Base-by-base conservation (phyloP, 2,113 vertebrate genomes). In the Mesitornis unicolor region DNA sequence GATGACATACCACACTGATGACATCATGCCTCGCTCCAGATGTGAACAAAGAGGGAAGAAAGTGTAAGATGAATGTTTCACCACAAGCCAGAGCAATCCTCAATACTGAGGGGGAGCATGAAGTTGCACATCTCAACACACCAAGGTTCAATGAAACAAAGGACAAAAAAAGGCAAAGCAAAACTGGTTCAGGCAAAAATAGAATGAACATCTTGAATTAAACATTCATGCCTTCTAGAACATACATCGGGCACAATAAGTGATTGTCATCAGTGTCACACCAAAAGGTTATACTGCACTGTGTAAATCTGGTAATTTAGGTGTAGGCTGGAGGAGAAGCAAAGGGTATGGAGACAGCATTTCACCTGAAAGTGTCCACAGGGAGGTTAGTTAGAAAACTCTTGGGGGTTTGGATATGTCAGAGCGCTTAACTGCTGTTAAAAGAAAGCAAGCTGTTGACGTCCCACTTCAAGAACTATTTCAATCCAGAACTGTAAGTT, bases 1-100 rank as follows among this genome's bases (percentile, higher is more conserved):
- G 88, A 94, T 93, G 88, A 71, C 93, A 95, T 96, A n/a, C 69
- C 48, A 42, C 65, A 53, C 48, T 82, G 76, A 92, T 92, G 95
- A 95, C 77, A 93, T 93, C 96, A 89, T 84, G 69, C 69, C 73
- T 92, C 0, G 0, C 24, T 95, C 96, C 96, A 96, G 95, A 96
- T 96, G 94, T 94, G 95, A 87, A 78, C 69, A 89, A 76, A 65
- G 69, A 78, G 29, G 61, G 68, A 87, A 54, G 59, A 96, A 88
- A 88, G 9, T 78, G 8, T 61, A 64, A 84, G 65, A 89, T 31
- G 70, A 73, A 65, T 90, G 60, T 93, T 89, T 90, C 61, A 69
- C 42, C 73, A n/a, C 48, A 50, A 86, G 65, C n/a, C 73, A 69
- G 74, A 76, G 31, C 29, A 91, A 36, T 60, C 36, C 36, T 79